Base-by-base conservation (phyloP, 2,888 invertebrate genomes). In the Alloplasta piceator region DNA sequence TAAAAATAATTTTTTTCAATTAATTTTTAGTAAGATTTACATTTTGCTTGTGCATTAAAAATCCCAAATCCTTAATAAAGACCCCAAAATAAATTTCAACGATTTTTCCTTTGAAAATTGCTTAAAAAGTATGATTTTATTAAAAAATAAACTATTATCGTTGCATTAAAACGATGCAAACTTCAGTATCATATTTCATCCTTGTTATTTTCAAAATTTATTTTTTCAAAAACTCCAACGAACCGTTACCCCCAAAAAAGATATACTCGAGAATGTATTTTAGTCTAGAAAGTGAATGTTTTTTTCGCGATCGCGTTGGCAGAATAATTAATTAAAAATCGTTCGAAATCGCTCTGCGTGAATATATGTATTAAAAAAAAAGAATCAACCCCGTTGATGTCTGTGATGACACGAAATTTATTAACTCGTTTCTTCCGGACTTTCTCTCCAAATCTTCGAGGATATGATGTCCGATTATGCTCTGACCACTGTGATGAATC, bases 401-500 rank as follows among this genome's bases (percentile, higher is more conserved):
- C 66, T 48, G 46, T 14, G 14, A 48, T 12, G 58, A 39, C 36
- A 39, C 10, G 55, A 7, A 5, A 56, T 14, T 46, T 38, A 64
- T 46, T 55, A 10, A 14, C 48, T 64, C 56, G 43, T n/a, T 68
- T 61, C 52, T 12, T 64, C 63, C 26, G 16, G 48, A 71, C 71
- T 71, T 70, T 77, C 64, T 64, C 77, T 10, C 10, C 46, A 14
- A 14, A 64, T 36, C 58, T 26, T 48, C 9, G 12, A 56, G 43
- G 64, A 55, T 9, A 58, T 41, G 12, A 60, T 5, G 39, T 39
- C 14, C 14, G 10, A 36, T 12, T 5, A 26, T 36, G 38, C 16
- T 48, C 3, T 43, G 12, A n/a, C 7, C 36, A 48, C 48, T n/a
- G 5, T 39, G 41, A 58, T 16, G 3, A 14, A 14, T 58, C 16